phyloP scores from a whole-genome alignment of 2,797 vertebrate genomes.

The Meda fulgida region DNA sequence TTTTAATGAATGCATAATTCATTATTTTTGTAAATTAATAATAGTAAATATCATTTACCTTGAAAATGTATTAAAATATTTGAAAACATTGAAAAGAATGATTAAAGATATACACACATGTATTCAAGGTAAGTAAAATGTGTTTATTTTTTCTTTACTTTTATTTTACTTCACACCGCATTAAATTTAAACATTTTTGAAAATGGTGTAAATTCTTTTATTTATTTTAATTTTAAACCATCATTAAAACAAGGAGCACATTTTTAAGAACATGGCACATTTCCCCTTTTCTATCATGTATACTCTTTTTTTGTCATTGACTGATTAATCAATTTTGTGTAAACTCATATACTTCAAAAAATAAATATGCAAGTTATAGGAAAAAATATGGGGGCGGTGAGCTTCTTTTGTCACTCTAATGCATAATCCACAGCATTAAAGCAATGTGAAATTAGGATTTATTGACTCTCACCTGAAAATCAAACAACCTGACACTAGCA shows the following conservation, averaged over 20 bases:
- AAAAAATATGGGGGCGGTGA: background rate
- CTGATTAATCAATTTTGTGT: background rate
- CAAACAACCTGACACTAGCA: conserved; percentile 71
- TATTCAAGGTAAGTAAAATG: background rate
- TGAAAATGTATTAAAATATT: background rate
- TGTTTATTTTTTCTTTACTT: background rate
- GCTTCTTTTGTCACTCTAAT: background rate
- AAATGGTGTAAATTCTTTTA: background rate
- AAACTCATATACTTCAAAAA: background rate
- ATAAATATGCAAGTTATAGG: background rate
- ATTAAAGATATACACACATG: background rate
- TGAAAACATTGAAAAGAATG: background rate
- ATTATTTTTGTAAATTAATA: background rate
- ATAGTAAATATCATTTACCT: background rate
- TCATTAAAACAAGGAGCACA: background rate
- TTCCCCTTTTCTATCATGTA: background rate
- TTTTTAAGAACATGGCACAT: background rate
- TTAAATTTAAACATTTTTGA: background rate
- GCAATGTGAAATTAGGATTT: conserved; percentile 66
- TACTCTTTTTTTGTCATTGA: background rate
- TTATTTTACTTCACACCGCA: background rate
- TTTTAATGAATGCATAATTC: background rate
- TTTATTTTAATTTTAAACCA: background rate
- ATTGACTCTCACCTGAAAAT: conserved; percentile 72
- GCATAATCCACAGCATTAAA: conserved; percentile 25